Percentiles rank a stretch among this genome's conserved stretches.
These are phyloP conservation scores for Alethe castanea DNA, from an alignment of 2,113 vertebrate genomes.

Conservation along the genomic window DNA sequence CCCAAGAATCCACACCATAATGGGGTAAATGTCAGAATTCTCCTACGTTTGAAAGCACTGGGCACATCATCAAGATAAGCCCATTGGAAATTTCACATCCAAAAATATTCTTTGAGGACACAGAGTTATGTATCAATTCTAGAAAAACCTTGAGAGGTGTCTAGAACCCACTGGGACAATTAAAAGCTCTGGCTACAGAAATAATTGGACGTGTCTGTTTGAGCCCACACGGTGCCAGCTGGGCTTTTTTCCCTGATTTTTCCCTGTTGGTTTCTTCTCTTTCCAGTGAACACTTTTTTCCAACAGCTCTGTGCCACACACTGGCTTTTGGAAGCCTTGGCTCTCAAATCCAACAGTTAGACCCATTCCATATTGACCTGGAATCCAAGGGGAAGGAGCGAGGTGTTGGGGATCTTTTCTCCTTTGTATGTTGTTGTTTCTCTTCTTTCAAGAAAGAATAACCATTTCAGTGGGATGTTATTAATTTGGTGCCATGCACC, in stretches of 20 bases:
- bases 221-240: not conserved
- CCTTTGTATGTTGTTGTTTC: not conserved
- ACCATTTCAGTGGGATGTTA: not conserved
- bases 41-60: not conserved
- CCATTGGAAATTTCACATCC: not conserved
- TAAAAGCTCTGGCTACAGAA: not conserved
- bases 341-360: constrained; percentile 49
- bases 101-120: not conserved
- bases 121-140: not conserved
- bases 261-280: not conserved
- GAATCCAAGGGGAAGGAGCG: constrained; percentile 61
- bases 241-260: not conserved
- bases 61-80: not conserved
- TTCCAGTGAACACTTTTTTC: constrained; percentile 66
- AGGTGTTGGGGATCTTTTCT: not conserved
- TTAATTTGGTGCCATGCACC: not conserved
- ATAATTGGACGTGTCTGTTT: not conserved
- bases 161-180: not conserved
- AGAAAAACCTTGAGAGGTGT: not conserved
- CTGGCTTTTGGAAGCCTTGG: constrained; percentile 78
- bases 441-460: not conserved
- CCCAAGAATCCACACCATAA: not conserved
- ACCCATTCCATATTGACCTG: constrained; percentile 70
- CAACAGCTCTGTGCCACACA: constrained; percentile 78
- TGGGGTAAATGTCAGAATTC: not conserved